Base-by-base conservation (phyloP, 2,113 vertebrate genomes). In the Chionodraco myersi region DNA sequence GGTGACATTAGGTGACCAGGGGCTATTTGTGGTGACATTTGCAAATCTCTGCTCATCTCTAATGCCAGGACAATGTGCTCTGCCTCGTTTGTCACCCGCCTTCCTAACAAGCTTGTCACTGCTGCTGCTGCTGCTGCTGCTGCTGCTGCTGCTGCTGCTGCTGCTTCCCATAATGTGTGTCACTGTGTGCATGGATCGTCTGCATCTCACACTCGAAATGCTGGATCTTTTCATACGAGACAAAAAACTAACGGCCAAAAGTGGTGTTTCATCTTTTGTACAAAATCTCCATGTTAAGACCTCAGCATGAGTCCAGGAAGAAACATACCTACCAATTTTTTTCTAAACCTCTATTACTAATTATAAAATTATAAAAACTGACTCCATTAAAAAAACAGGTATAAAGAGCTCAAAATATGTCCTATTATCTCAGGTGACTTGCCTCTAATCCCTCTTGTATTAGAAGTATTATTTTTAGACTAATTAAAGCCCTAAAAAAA, bases 21-120 rank as follows among this genome's bases (percentile, higher is more conserved):
- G 88, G 86, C 85, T 91, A 93, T 93, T 94, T 92, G 88, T 85
- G 89, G 71, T 93, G 93, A 94, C 93, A 94, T 94, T 93, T 93
- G 86, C 92, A 89, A 91, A 92, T 88, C 76, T 91, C 88, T 89
- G 82, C 87, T 93, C 90, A 81, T 90, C 79, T 91, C 83, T 89
- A 90, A 92, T 88, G 85, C 88, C 84, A 78, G 79, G 77, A 88
- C 85, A 92, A 84, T 77, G 82, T 86, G 75, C 81, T 78, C 44
- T 51, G 53, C 73, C 85, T 92, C 77, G 45, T 91, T 92, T 94
- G 83, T 92, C 91, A 91, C 84, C 54, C 11, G 74, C 84, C 72
- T 89, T 71, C 77, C 78, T 91, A 94, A 92, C 91, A 92, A 92
- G 91, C 91, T 85, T 87, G 90, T 87, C 89, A 86, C 69, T 30